phyloP scores from a whole-genome alignment of 2,888 invertebrate genomes.

The Antitype chi region DNA sequence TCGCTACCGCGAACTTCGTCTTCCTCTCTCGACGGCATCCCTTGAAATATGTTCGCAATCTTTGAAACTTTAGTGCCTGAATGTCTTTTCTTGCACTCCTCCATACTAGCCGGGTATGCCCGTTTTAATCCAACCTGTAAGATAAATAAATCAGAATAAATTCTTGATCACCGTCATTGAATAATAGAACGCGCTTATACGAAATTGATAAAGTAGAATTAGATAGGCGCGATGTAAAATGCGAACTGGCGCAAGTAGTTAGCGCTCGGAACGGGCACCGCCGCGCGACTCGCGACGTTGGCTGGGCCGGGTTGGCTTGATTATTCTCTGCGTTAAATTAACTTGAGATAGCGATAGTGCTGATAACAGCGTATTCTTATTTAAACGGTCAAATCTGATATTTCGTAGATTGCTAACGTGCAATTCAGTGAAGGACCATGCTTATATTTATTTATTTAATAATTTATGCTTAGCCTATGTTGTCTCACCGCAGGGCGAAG shows the following conservation, averaged over 20 bases:
- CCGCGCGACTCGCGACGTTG: slow-evolving; percentile 77
- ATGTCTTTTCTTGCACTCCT: slow-evolving; percentile 92
- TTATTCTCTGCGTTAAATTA: slow-evolving; percentile 85
- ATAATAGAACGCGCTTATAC: slow-evolving; percentile 75
- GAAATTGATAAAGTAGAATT: slow-evolving; percentile 79
- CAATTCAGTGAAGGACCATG: slow-evolving; percentile 6
- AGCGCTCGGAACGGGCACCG: slow-evolving; percentile 80
- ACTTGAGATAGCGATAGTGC: slow-evolving; percentile 88
- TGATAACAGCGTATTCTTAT: slow-evolving; percentile 83
- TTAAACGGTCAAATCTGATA: slow-evolving; percentile 66
- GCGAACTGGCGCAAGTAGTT: slow-evolving; percentile 80
- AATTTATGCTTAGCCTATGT: neutral
- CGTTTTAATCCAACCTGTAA: slow-evolving; percentile 89
- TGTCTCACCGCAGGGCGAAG: neutral
- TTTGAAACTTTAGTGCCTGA: slow-evolving; percentile 96
- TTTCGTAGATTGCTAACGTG: slow-evolving; percentile 30
- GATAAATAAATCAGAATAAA: slow-evolving; percentile 76
- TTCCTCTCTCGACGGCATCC: slow-evolving; percentile 91
- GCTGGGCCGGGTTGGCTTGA: slow-evolving; percentile 77
- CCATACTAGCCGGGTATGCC: slow-evolving; percentile 91
- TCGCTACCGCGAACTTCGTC: slow-evolving; percentile 89
- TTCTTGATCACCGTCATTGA: slow-evolving; percentile 69
- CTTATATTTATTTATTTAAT: neutral
- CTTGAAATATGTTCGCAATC: slow-evolving; percentile 97
- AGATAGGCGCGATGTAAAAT: slow-evolving; percentile 80